A percentile compares a stretch with the other conserved stretches of the same genome.
These are phyloP conservation scores for Colletes gigas DNA, from an alignment of 1,140 invertebrate species.

Conservation along the genomic window DNA sequence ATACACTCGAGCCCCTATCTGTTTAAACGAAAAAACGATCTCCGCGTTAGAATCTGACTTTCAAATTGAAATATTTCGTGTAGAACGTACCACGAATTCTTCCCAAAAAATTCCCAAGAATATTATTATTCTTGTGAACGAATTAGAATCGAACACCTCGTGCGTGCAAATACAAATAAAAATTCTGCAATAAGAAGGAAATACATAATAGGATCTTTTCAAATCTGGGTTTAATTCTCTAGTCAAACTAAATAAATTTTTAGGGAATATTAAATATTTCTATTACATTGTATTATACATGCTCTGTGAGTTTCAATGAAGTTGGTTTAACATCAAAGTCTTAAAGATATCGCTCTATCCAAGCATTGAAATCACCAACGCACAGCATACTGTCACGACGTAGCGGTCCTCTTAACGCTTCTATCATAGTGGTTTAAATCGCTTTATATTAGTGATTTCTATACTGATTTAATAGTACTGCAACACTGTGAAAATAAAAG, in stretches of 20 bases:
- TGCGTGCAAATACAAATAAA: no score
- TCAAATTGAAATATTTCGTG: neutral
- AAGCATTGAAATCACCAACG: neutral
- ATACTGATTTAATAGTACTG: no score
- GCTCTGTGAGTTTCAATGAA: neutral
- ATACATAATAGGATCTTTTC: no score
- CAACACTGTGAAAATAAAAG: no score
- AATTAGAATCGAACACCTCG: no score
- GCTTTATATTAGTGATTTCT: no score
- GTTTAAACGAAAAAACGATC: constrained; percentile 4
- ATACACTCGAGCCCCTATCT: neutral
- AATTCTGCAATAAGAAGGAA: no score
- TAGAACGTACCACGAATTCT: neutral
- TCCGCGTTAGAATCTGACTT: no score
- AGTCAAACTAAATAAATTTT: neutral
- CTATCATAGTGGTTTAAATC: no score
- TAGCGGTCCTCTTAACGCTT: no score
- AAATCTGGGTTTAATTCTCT: neutral
- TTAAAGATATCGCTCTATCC: neutral
- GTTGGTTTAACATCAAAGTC: neutral
- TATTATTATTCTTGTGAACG: no score
- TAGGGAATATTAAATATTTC: neutral
- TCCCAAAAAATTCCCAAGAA: no score
- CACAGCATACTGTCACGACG: neutral
- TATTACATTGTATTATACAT: neutral